A percentile compares a stretch with the other conserved stretches of the same genome.
phyloP scores from a whole-genome alignment of 1,140 invertebrate genomes.

The Psix sp. region DNA sequence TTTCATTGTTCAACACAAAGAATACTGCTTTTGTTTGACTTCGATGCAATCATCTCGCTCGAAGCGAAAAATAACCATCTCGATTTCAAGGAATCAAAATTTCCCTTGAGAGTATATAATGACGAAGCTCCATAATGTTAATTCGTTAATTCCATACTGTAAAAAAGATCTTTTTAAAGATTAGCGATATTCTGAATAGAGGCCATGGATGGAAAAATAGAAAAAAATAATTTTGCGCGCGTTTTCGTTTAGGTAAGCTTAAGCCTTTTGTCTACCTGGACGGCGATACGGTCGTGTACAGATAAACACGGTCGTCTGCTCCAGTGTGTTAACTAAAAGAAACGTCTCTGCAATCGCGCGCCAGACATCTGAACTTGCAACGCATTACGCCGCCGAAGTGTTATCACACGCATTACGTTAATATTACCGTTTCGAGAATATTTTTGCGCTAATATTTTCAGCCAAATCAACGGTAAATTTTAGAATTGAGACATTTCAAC shows the following conservation, averaged over 20 bases:
- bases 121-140: too few relatives aligned
- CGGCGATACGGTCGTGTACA: constrained; percentile 25
- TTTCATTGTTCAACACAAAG: constrained; percentile 37
- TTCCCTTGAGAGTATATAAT: too few relatives aligned
- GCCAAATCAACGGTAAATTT: too few relatives aligned
- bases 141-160: too few relatives aligned
- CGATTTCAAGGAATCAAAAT: too few relatives aligned
- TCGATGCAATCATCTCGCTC: constrained; percentile 17
- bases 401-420: constrained; percentile 18
- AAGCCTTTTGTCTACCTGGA: constrained; percentile 32
- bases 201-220: constrained; percentile 1
- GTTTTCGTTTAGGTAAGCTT: constrained; percentile 29
- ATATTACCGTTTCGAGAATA: neutral
- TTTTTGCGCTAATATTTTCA: neutral
- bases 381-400: constrained; percentile 13
- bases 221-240: constrained; percentile 39
- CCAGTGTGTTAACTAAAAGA: constrained; percentile 28
- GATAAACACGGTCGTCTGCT: constrained; percentile 35
- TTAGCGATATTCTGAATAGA: constrained; percentile 13
- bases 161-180: constrained; percentile 2
- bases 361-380: constrained; percentile 51
- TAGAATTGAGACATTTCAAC: too few relatives aligned
- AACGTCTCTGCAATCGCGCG: constrained; percentile 39
- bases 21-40: constrained; percentile 33
- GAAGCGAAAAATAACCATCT: too few relatives aligned